These are phyloP conservation scores for Coptodon bakossiorum DNA, from an alignment of 2,113 vertebrate species.

Conservation along the genomic window DNA sequence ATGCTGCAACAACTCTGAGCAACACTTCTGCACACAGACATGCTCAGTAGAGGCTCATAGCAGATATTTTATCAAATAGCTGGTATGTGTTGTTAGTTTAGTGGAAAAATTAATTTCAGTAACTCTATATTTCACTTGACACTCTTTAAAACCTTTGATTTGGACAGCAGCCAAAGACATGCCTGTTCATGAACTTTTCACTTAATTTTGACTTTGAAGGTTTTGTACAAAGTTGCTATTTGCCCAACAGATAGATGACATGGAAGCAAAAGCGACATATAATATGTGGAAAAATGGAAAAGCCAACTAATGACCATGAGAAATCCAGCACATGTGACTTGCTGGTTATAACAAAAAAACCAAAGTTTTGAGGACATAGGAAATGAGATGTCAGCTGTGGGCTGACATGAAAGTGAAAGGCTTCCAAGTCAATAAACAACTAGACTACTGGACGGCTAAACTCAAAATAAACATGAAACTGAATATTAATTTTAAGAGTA, in stretches of 20 bases:
- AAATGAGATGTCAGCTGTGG: neutral
- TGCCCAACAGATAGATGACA: neutral
- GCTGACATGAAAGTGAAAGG: neutral
- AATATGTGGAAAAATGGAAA: neutral
- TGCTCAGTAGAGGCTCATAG: neutral
- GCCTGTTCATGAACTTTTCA: neutral
- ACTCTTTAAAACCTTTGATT: neutral
- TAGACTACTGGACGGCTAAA: neutral
- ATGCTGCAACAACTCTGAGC: neutral
- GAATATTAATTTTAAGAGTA: neutral
- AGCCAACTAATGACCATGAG: neutral
- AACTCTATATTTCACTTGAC: neutral
- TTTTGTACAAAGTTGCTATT: neutral
- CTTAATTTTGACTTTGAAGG: neutral
- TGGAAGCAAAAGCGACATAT: neutral
- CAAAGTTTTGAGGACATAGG: rapidly evolving
- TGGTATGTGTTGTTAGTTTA: neutral
- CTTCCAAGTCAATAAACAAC: neutral
- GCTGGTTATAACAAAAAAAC: neutral
- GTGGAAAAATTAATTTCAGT: neutral
- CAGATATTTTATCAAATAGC: neutral
- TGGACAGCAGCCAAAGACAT: neutral
- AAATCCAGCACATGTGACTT: neutral
- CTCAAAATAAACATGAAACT: neutral
- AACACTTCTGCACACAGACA: neutral